Evolutionary conservation across 1,140 invertebrate species (phyloP).

Genomic region (Yoshiicerus persimilis): DNA sequence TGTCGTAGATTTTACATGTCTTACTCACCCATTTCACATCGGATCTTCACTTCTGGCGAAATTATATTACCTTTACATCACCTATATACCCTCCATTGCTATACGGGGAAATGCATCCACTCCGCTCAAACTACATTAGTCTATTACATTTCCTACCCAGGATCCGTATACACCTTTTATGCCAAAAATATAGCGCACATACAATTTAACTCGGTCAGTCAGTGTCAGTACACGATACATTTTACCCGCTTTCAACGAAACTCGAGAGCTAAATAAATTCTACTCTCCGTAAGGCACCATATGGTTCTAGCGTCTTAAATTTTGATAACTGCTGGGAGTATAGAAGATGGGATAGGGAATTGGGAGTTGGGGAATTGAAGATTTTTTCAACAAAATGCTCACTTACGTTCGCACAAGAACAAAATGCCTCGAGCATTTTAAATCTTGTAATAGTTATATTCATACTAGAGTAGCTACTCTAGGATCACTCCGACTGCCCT

Average conservation of each 20-base stretch:
- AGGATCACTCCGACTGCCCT: not conserved
- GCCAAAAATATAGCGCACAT: not conserved
- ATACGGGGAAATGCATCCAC: not conserved
- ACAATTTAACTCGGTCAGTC: not conserved
- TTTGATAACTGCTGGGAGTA: constrained; percentile 34
- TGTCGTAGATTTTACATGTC: not conserved
- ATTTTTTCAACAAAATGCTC: constrained; percentile 12
- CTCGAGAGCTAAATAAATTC: not conserved
- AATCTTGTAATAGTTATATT: not conserved
- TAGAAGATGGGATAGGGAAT: constrained; percentile 11
- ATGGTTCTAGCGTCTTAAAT: constrained; percentile 28
- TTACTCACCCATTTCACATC: not conserved
- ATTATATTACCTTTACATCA: not conserved
- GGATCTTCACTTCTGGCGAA: not conserved
- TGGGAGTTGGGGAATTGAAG: constrained; percentile 29
- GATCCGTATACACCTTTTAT: no score
- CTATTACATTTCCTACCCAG: not conserved
- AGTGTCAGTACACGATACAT: not conserved
- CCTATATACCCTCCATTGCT: not conserved
- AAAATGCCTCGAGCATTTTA: not conserved
- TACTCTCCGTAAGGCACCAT: constrained; percentile 2
- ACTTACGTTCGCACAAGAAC: not conserved
- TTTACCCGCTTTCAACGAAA: not conserved
- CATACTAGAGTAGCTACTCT: not conserved
- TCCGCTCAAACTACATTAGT: not conserved